A percentile compares a stretch with the other conserved stretches of the same genome.
phyloP scores from a whole-genome alignment of 2,888 invertebrate species.

The Iselma pallidipennis region DNA sequence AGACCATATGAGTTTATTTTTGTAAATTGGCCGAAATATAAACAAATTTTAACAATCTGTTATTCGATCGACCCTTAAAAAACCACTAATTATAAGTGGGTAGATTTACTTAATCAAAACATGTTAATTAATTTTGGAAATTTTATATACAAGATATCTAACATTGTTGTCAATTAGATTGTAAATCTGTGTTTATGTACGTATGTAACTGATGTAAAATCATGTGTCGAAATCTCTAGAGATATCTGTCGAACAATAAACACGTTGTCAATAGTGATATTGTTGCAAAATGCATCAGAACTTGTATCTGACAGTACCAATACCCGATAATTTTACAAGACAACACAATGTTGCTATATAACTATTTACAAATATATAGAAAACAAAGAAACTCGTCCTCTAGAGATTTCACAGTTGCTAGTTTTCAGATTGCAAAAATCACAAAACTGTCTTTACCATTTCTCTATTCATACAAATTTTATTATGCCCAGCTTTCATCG shows the following conservation, averaged over 20 bases:
- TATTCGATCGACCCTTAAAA: no score
- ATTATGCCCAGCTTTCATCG: no score
- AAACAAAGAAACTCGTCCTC: neutral
- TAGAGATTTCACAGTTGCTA: neutral
- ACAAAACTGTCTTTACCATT: no score
- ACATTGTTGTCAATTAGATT: neutral
- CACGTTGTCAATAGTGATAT: neutral
- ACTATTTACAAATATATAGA: neutral
- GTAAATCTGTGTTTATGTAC: neutral
- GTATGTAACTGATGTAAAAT: neutral
- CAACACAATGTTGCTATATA: neutral
- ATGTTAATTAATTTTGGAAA: no score
- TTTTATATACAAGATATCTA: no score
- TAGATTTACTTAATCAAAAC: no score
- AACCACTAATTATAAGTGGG: no score
- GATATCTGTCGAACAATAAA: neutral
- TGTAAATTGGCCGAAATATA: no score
- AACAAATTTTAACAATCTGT: no score
- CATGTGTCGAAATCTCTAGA: neutral
- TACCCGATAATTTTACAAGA: neutral
- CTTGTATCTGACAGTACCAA: neutral
- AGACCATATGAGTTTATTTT: no score
- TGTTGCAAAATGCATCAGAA: neutral
- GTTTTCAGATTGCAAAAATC: neutral
- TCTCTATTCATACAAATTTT: no score